Base-by-base conservation (phyloP, 2,888 invertebrate species). In the Pseudococcus viburni region DNA sequence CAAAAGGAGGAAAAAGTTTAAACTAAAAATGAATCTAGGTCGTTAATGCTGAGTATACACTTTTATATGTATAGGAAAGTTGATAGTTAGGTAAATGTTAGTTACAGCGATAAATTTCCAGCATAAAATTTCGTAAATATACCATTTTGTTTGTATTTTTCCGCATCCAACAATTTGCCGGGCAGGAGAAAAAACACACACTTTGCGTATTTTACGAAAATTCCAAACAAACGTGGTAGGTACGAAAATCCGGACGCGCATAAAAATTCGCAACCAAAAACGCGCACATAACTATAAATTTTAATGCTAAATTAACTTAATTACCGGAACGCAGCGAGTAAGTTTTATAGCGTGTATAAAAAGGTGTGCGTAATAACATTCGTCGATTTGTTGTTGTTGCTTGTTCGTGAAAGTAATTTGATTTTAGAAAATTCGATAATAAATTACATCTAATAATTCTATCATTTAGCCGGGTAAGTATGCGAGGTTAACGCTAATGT, bases 371-470 rank as follows among this genome's bases (percentile, higher is more conserved):
- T 64, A 64, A 64, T 64, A 64, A 73, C 26, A 73, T 73, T 73
- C 1, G 33, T 26, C 73, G 33, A 73, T 73, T 73, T 73, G 73
- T 73, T 73, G 73, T 33, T 73, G 26, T 33, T 33, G 73, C 33
- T 73, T 73, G 26, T 33, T 73, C 73, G 33, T 73, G 73, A 73
- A 73, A 73, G 73, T 73, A 73, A 73, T 73, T 73, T 73, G 73
- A 73, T 73, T 73, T 73, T 73, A 17, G 26, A 33, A 33, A 73
- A 73, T 73, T 26, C 33, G 73, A 73, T 73, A 73, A 73, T 73
- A 73, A 73, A 73, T 73, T 73, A 33, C 73, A 73, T 19, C 33
- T 73, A 73, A 73, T 73, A 73, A 73, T 73, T 73, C 33, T 73
- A 73, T 73, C 73, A 73, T 73, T 73, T 73, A 73, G 73, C 73